Evolutionary conservation across 2,888 invertebrate species (phyloP).

Genomic region (Octodonta nipae): DNA sequence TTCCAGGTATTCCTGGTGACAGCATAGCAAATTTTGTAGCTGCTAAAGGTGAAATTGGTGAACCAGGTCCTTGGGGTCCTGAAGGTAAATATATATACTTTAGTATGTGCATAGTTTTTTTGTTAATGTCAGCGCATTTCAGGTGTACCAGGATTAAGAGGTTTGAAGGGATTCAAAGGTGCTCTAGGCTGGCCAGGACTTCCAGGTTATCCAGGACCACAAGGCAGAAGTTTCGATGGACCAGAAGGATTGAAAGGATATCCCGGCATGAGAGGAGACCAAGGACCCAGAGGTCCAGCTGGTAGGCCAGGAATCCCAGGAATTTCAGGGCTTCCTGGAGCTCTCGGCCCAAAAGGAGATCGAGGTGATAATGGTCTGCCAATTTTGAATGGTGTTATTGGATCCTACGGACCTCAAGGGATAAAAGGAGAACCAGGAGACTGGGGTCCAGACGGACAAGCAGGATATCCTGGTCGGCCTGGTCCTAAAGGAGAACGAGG

Average conservation of each 20-base stretch:
- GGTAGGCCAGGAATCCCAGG: constrained; percentile 28
- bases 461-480: constrained; percentile 26
- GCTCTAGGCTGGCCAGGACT: constrained; percentile 39
- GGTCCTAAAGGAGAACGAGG: constrained; percentile 30
- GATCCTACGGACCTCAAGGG: constrained; percentile 31
- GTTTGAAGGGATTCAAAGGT: constrained; percentile 46
- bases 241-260: constrained; percentile 52
- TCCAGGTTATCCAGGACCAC: constrained; percentile 37
- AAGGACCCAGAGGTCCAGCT: constrained; percentile 47
- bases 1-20: constrained; percentile 18
- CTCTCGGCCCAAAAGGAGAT: constrained; percentile 38
- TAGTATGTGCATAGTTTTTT: too few relatives aligned
- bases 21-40: constrained; percentile 11
- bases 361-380: constrained; percentile 42
- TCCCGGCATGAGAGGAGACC: constrained; percentile 50
- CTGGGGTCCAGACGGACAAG: constrained; percentile 31
- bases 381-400: constrained; percentile 39
- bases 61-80: constrained; percentile 22
- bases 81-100: too few relatives aligned
- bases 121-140: too few relatives aligned
- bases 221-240: constrained; percentile 36
- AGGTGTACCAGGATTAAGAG: constrained; percentile 28
- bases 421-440: constrained; percentile 32
- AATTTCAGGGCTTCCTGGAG: constrained; percentile 23
- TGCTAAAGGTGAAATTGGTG: constrained; percentile 35